Evolutionary conservation across 2,888 invertebrate genomes (phyloP).

Genomic region (Gastracanthus pulcherrimus): DNA sequence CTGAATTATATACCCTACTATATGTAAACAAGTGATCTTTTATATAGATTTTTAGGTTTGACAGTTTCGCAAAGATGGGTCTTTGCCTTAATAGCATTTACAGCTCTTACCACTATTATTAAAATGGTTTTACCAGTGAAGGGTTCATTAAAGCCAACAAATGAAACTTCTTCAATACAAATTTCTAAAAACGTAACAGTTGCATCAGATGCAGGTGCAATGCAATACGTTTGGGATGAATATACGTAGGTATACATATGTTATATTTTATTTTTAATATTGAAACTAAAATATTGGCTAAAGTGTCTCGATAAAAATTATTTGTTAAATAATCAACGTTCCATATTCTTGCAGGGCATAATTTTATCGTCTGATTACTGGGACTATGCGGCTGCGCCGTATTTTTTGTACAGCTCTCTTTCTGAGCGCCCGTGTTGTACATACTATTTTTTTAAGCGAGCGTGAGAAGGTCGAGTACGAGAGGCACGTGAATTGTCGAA

Average conservation of each 20-base stretch:
- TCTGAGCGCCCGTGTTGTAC: slow-evolving; percentile 90
- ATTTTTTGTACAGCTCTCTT: slow-evolving; percentile 87
- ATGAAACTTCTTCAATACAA: too few species aligned
- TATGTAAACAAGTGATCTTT: neutral
- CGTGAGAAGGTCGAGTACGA: slow-evolving; percentile 86
- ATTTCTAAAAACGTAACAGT: too few species aligned
- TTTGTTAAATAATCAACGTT: slow-evolving; percentile 74
- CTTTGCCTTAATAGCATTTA: slow-evolving; percentile 80
- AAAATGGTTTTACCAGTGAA: too few species aligned
- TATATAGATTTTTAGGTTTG: neutral
- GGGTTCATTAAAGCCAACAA: too few species aligned
- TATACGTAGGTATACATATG: too few species aligned
- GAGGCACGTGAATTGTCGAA: slow-evolving; percentile 85
- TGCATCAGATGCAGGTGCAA: too few species aligned
- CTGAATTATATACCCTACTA: too few species aligned
- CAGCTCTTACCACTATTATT: slow-evolving; percentile 84
- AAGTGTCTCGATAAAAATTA: too few species aligned
- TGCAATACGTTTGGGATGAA: too few species aligned
- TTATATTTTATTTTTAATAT: too few species aligned
- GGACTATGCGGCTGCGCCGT: slow-evolving; percentile 87
- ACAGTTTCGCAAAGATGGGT: slow-evolving; percentile 63
- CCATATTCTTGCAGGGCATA: slow-evolving; percentile 81
- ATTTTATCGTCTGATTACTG: slow-evolving; percentile 89
- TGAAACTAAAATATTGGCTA: too few species aligned
- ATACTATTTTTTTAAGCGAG: too few species aligned